Percentiles rank a stretch among this genome's conserved stretches.
These are phyloP conservation scores for Pocillopora verrucosa DNA, from an alignment of 64 coral and sea anemone species.

Conservation along the genomic window DNA sequence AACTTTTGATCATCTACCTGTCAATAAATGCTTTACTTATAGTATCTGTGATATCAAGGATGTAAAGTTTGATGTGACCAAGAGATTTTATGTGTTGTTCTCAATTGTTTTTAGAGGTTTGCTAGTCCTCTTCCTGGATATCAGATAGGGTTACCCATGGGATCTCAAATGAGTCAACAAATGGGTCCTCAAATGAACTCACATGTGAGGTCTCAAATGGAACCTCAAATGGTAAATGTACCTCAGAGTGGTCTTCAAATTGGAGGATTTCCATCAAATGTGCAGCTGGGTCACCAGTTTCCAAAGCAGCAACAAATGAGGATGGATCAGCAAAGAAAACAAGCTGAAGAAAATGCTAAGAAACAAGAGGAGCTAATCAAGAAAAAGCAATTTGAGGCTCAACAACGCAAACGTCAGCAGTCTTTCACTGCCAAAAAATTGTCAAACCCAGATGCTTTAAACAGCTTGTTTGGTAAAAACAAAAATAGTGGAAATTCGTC, in stretches of 20 bases:
- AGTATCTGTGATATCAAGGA: too few relatives aligned
- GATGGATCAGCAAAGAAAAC: slow-evolving; percentile 51
- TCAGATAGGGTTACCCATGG: not conserved
- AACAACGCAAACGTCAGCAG: slow-evolving; percentile 40
- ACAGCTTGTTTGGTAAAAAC: slow-evolving; percentile 39
- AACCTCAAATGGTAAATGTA: not conserved
- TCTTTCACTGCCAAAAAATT: slow-evolving; percentile 16
- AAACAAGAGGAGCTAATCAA: slow-evolving; percentile 40
- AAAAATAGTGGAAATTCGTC: not conserved
- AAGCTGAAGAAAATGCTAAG: slow-evolving; percentile 43
- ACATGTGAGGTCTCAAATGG: not conserved
- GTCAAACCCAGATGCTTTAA: slow-evolving; percentile 17
- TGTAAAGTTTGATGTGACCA: not conserved
- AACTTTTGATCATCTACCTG: too few relatives aligned
- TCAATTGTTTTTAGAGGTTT: not conserved
- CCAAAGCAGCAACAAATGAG: slow-evolving; percentile 62
- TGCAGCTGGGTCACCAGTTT: slow-evolving; percentile 40
- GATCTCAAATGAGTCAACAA: slow-evolving; percentile 12
- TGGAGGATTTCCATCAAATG: slow-evolving; percentile 28
- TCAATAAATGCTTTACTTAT: too few relatives aligned
- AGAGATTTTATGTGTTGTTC: not conserved
- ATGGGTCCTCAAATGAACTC: slow-evolving; percentile 5
- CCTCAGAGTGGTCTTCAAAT: not conserved
- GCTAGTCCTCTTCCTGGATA: not conserved
- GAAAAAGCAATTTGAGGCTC: slow-evolving; percentile 58